Evolutionary conservation across 2,113 vertebrate genomes (phyloP), one percentile per base, ranked within the genome.

Genomic region (Hippocampus guttulatus): DNA sequence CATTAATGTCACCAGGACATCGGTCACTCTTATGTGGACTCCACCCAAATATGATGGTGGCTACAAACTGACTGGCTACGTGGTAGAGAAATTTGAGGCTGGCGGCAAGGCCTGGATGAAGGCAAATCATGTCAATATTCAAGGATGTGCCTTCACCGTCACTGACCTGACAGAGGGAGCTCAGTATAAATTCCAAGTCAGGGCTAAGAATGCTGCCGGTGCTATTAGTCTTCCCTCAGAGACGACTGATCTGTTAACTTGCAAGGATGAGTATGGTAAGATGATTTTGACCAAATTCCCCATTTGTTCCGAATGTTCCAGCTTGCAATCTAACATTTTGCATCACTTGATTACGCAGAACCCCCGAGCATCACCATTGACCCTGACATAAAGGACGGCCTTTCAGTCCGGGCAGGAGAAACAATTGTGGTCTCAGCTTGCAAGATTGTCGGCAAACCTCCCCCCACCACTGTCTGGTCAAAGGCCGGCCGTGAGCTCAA

Each of bases 211-310:
- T 76, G 88, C 95, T 43, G 97, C 96, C 78, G 97, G 97, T 71
- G 95, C 96, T 47, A 92, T 98, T 58, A 98, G 97, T 78, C 88
- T 90, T 86, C 95, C 97, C 57, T 99, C 97, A 81, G 96, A 98
- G 86, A 25, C 89, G 38, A 98, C 97, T 51, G 95, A 88, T 67
- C 92, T 92, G 55, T 91, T 99, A 83, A 92, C 94, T 74, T 98
- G 95, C 93, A 98, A 94, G 86, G 96, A 99, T 86, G 97, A 99
- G 81, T 99, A 95, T n/a, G 97, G 97, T 98, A 93, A 54, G 95
- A 1, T 69, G 21, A 16, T 58, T 41, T 43, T 43, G 14, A 8
- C 40, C 1, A 20, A 52, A 21, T 21, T 3, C n/a, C 0, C 20
- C 16, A 23, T 47, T 25, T 64, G n/a, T 25, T 64, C 20, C 23